phyloP scores from a whole-genome alignment of 2,113 vertebrate species.

The Dinomys branickii region DNA sequence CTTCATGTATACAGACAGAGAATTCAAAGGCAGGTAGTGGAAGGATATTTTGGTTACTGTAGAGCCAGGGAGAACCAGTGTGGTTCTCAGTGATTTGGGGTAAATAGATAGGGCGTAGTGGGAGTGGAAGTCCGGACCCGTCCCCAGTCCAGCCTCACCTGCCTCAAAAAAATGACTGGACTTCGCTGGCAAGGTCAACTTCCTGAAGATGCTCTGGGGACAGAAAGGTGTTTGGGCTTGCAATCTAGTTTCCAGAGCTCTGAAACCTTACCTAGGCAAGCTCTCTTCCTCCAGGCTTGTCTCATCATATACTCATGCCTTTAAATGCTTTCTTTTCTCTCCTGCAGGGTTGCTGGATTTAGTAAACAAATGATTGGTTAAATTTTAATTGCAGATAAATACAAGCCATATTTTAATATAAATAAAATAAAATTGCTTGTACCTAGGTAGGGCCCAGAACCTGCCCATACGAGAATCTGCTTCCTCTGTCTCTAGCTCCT shows the following conservation, averaged over 20 bases:
- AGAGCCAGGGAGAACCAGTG: neutral
- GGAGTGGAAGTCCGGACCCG: neutral
- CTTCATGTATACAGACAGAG: neutral
- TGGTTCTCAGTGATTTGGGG: neutral
- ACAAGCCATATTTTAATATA: neutral
- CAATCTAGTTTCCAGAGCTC: neutral
- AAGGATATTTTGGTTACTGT: neutral
- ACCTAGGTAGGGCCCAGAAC: neutral
- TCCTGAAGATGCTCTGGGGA: constrained; percentile 1
- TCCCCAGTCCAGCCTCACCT: neutral
- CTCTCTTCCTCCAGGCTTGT: neutral
- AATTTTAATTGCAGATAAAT: constrained; percentile 22
- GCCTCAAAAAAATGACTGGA: neutral
- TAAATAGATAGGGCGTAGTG: neutral
- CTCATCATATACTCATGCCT: neutral
- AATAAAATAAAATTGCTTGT: neutral
- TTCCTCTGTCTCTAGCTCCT: neutral
- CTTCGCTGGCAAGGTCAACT: neutral
- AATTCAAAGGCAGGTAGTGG: neutral
- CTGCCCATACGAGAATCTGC: neutral
- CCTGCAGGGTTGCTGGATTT: neutral
- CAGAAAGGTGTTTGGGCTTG: neutral
- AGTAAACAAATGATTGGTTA: neutral
- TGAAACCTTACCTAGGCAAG: neutral
- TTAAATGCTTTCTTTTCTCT: neutral